These are phyloP conservation scores for Actias luna DNA, from an alignment of 2,888 invertebrate genomes.

Conservation along the genomic window DNA sequence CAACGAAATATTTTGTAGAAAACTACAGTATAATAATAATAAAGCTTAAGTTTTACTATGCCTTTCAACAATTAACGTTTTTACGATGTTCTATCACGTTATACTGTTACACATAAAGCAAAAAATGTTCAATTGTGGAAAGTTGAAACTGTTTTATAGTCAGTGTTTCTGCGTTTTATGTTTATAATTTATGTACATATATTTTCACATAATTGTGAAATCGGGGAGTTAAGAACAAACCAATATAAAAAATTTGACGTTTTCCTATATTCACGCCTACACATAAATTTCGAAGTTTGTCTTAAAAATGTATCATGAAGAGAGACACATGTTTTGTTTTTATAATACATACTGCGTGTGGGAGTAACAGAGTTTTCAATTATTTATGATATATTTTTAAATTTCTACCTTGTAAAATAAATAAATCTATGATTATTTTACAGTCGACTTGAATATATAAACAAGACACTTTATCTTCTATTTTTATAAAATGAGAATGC, in stretches of 20 bases:
- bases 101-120: neutral
- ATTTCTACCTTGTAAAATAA: neutral
- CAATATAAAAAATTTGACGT: no score
- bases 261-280: neutral
- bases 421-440: neutral
- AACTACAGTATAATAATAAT: neutral
- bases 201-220: neutral
- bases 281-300: neutral
- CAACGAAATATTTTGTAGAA: constrained; percentile 6
- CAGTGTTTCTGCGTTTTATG: neutral
- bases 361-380: neutral
- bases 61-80: constrained; percentile 2
- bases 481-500: neutral
- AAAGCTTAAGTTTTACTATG: constrained; percentile 3
- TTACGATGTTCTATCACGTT: constrained; percentile 1
- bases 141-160: neutral
- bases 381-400: neutral
- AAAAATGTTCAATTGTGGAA: neutral
- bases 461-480: neutral
- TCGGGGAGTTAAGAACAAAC: neutral
- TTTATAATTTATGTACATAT: neutral
- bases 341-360: neutral
- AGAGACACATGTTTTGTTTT: neutral
- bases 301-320: neutral
- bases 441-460: neutral